Conservation (phyloP, 2,888 invertebrate species). For the Mimas tiliae region DNA sequence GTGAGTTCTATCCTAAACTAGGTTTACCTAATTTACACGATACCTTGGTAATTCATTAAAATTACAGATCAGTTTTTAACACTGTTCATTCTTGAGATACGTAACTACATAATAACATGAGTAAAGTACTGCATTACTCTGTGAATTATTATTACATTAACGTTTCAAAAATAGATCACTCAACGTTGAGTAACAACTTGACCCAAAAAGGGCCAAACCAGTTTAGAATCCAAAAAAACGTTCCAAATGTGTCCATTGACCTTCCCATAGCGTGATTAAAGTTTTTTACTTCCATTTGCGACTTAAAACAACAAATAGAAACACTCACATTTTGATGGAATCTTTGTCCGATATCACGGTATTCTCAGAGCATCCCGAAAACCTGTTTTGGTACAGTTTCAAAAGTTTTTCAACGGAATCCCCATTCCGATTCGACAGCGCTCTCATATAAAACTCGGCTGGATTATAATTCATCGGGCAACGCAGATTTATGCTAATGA, state of each 20-base stretch:
- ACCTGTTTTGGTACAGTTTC: conserved; percentile 49
- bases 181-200: not conserved
- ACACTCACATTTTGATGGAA: conserved; percentile 49
- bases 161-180: conserved; percentile 1
- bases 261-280: not conserved
- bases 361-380: conserved; percentile 38
- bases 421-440: conserved; percentile 55
- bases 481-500: conserved; percentile 83
- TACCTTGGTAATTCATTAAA: no score
- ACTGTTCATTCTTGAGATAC: no score
- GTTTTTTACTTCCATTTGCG: conserved; percentile 2
- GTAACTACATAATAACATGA: no score
- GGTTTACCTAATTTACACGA: no score
- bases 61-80: no score
- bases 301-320: conserved; percentile 2
- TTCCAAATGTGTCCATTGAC: not conserved
- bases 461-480: conserved; percentile 92
- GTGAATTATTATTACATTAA: no score
- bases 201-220: not conserved
- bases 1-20: no score
- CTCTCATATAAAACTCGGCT: conserved; percentile 92
- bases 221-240: not conserved
- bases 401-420: conserved; percentile 46
- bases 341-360: conserved; percentile 29
- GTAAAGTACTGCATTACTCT: no score